Evolutionary conservation across 2,113 vertebrate species (phyloP).

Genomic region (Monopterus albus): DNA sequence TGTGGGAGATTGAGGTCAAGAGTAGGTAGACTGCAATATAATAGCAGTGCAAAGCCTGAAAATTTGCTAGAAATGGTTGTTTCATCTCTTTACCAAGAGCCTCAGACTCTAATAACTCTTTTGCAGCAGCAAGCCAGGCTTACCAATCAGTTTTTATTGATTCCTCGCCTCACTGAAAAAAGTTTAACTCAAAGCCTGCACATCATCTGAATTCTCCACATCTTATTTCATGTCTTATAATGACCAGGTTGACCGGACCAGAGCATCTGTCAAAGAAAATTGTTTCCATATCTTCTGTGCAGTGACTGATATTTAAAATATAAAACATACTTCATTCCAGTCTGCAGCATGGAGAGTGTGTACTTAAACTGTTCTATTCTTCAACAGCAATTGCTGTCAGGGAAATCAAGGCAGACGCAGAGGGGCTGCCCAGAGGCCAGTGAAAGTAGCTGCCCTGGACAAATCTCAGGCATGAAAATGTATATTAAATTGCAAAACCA

Average conservation of each 20-base stretch:
- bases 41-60: constrained; percentile 47
- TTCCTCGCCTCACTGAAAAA: constrained; percentile 35
- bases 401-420: constrained; percentile 18
- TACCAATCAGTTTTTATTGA: constrained; percentile 63
- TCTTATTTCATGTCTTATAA: constrained; percentile 40
- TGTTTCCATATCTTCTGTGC: constrained; percentile 11
- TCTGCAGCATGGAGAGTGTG: neutral
- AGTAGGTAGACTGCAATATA: constrained; percentile 53
- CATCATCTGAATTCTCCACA: neutral
- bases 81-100: constrained; percentile 57
- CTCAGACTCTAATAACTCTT: constrained; percentile 59
- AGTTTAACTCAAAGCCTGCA: constrained; percentile 16
- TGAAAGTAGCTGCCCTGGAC: neutral
- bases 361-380: constrained; percentile 5
- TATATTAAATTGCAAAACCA: constrained; percentile 10
- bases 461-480: neutral
- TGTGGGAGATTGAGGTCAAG: constrained; percentile 75
- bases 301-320: neutral
- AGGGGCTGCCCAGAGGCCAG: constrained; percentile 8
- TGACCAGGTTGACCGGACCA: neutral
- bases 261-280: neutral
- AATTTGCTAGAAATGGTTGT: constrained; percentile 43
- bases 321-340: constrained; percentile 16
- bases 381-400: constrained; percentile 26
- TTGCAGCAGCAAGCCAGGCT: constrained; percentile 31